These are phyloP conservation scores for Cryptoblepharus egeriae DNA, from an alignment of 2,797 vertebrate genomes.

Conservation along the genomic window DNA sequence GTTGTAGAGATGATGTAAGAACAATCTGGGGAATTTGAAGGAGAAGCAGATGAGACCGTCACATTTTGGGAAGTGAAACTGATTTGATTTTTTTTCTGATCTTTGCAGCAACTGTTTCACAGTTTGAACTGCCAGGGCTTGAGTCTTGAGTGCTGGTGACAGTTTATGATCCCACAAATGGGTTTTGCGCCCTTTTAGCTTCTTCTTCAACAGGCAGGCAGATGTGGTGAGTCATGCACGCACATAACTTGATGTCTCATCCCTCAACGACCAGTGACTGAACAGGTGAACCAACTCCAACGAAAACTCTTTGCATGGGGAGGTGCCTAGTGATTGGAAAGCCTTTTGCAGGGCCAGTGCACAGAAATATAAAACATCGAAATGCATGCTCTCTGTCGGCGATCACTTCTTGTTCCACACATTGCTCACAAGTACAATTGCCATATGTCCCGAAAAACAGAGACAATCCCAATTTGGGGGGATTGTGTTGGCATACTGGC, in stretches of 20 bases:
- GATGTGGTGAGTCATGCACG: not conserved
- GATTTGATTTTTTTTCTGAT: slow-evolving; percentile 28
- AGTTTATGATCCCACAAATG: not conserved
- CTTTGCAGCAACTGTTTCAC: slow-evolving; percentile 21
- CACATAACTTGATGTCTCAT: not conserved
- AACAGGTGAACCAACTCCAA: not conserved
- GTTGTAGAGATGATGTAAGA: slow-evolving; percentile 50
- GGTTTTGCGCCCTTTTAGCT: not conserved
- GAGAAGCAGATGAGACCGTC: slow-evolving; percentile 38
- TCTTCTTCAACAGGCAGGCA: not conserved
- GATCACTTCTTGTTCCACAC: too few species aligned
- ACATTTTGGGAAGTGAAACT: slow-evolving; percentile 18
- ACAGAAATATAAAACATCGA: not conserved
- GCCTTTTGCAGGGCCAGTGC: not conserved
- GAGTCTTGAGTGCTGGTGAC: not conserved
- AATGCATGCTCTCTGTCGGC: too few species aligned
- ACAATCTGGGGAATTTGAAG: slow-evolving; percentile 56
- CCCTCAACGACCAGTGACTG: not conserved
- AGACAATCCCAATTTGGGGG: too few species aligned
- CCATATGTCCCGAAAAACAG: too few species aligned
- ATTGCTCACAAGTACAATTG: not conserved
- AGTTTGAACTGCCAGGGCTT: not conserved
- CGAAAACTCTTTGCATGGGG: not conserved
- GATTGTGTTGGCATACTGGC: too few species aligned
- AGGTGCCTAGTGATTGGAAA: not conserved